Evolutionary conservation across 2,888 invertebrate genomes (phyloP), one percentile per base, ranked within the genome.

Genomic region (Hirtodrosophila trivittata): DNA sequence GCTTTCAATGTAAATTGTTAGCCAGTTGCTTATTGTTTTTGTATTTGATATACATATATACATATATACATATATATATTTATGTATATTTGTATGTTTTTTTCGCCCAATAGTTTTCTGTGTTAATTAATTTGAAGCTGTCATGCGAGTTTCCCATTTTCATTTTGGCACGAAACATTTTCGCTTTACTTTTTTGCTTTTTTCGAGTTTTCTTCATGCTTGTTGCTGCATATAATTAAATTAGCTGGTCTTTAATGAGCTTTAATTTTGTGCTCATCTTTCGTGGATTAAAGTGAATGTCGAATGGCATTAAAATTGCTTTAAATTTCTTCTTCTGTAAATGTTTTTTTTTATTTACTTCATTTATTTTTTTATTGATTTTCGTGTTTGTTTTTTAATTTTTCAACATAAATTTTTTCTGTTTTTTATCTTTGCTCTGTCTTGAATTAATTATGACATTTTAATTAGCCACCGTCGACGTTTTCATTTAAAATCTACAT

Each of bases 111-210:
- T 87, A 80, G 87, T 80, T 86, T 86, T 82, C 68, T 86, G 87
- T 87, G 86, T 80, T 87, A 87, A 83, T 83, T 86, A 84, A 86
- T 84, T 86, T 81, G 58, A 59, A 38, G 65, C 77, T 69, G 76
- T 57, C 84, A 73, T 78, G 87, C 80, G 77, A 78, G 65, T 67
- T 77, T 54, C 47, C 56, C 64, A 62, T 81, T 77, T 64, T 50
- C 82, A 68, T 72, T 80, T 76, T 67, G 63, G 51, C 80, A 81
- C 72, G 87, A 77, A 80, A 38, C 32, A 16, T 56, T 46, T 60
- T 42, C 25, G 75, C 47, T 32, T 26, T 38, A 42, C 8, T 45
- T 28, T 45, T 43, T 37, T 21, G 10, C 10, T 41, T 47, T 9
- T 26, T 33, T 18, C 33, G 18, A 10, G 45, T 30, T 28, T 16